These are phyloP conservation scores for Drosophila subsilvestris DNA, from an alignment of 2,888 invertebrate species.

Conservation along the genomic window DNA sequence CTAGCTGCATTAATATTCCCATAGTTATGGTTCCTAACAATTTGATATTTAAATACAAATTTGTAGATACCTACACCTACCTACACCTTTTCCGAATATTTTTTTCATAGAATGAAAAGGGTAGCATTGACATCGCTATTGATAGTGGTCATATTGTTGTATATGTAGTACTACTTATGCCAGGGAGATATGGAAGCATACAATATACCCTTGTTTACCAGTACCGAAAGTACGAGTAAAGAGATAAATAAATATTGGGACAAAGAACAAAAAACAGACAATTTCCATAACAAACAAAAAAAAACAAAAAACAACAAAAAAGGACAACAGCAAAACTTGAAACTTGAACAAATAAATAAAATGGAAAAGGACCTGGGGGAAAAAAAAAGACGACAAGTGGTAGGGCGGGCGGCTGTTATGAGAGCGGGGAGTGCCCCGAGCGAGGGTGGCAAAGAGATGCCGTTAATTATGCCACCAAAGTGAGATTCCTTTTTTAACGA, in stretches of 20 bases:
- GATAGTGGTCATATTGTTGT: too few relatives aligned
- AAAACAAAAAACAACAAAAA: conserved; percentile 19
- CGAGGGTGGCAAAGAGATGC: conserved; percentile 21
- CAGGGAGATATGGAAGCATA: background rate
- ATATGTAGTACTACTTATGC: too few relatives aligned
- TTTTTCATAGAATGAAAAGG: too few relatives aligned
- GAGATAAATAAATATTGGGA: background rate
- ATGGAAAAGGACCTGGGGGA: conserved; percentile 7
- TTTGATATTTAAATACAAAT: too few relatives aligned
- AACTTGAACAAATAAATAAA: conserved; percentile 57
- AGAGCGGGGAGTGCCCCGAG: background rate
- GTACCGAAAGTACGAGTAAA: background rate
- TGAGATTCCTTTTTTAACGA: conserved; percentile 42
- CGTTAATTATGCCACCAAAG: conserved; percentile 53
- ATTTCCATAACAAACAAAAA: background rate
- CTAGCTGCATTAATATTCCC: too few relatives aligned
- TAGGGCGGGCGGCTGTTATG: background rate
- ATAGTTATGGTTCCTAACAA: too few relatives aligned
- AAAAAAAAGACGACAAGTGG: conserved; percentile 4
- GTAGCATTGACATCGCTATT: too few relatives aligned
- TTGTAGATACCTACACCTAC: too few relatives aligned
- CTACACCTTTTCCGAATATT: too few relatives aligned
- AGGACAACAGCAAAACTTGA: conserved; percentile 28
- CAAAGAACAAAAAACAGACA: background rate
- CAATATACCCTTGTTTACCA: conserved; percentile 13